Evolutionary conservation across 1,140 invertebrate genomes (phyloP).

Genomic region (Rhopalosiphum padi): DNA sequence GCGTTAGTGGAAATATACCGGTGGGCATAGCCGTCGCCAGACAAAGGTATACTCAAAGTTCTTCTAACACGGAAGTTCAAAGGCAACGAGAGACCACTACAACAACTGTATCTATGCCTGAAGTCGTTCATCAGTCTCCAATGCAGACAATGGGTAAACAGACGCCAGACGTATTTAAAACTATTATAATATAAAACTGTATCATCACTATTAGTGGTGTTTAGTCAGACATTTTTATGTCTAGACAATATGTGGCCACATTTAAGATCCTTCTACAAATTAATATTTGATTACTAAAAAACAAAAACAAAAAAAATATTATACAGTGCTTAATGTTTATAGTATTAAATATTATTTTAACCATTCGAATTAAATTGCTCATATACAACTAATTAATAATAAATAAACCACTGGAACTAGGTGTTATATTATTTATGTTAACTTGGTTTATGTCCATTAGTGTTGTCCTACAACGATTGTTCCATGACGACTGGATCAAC

Average conservation of each 20-base stretch:
- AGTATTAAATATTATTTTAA: neutral
- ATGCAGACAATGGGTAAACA: slow-evolving; percentile 50
- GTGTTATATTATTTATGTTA: neutral
- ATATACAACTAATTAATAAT: neutral
- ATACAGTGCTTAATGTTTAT: neutral
- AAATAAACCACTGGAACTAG: neutral
- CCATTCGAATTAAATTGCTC: neutral
- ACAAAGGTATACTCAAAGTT: slow-evolving; percentile 67
- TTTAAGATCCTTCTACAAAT: neutral
- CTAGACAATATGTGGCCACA: neutral
- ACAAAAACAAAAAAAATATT: neutral
- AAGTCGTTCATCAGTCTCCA: slow-evolving; percentile 38
- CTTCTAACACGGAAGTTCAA: slow-evolving; percentile 39
- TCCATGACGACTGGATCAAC: slow-evolving; percentile 38
- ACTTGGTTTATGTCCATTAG: neutral
- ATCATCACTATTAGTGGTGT: neutral
- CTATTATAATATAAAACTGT: neutral
- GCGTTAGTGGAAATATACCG: slow-evolving; percentile 67
- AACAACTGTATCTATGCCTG: slow-evolving; percentile 35
- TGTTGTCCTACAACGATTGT: slow-evolving; percentile 54
- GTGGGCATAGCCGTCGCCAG: slow-evolving; percentile 86
- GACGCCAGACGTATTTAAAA: neutral
- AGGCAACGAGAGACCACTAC: slow-evolving; percentile 8
- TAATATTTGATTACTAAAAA: neutral
- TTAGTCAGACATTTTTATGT: neutral